These are phyloP conservation scores for Corvus moneduloides DNA, from an alignment of 2,113 vertebrate species.

Conservation along the genomic window DNA sequence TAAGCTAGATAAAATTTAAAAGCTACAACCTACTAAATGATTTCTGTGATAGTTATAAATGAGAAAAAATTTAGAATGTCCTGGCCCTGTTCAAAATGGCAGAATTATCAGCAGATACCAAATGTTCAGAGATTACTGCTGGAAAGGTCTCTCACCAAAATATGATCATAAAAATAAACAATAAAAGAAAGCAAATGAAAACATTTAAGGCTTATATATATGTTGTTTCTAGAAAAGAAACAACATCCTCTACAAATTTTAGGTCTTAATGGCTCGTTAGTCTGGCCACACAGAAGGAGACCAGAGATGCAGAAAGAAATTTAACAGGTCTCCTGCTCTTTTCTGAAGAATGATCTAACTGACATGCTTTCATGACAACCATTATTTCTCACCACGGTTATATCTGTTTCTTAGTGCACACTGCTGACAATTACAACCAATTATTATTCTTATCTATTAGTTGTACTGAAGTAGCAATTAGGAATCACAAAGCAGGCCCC, in stretches of 20 bases:
- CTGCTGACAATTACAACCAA: background rate
- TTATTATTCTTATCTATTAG: background rate
- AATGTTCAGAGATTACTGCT: background rate
- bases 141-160: background rate
- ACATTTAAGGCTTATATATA: background rate
- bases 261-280: background rate
- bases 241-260: background rate
- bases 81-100: background rate
- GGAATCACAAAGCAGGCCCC: background rate
- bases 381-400: background rate
- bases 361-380: background rate
- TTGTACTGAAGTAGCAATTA: background rate
- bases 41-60: background rate
- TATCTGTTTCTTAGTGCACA: background rate
- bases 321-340: background rate
- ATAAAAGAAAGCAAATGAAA: background rate
- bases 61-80: background rate
- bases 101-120: background rate
- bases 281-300: background rate
- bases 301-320: background rate
- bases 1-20: background rate
- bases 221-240: background rate
- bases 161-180: background rate
- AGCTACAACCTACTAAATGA: background rate
- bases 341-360: background rate